Percentiles rank a stretch among this genome's conserved stretches.
Evolutionary conservation across 2,888 invertebrate genomes (phyloP).

Genomic region (Drosophila helvetica): DNA sequence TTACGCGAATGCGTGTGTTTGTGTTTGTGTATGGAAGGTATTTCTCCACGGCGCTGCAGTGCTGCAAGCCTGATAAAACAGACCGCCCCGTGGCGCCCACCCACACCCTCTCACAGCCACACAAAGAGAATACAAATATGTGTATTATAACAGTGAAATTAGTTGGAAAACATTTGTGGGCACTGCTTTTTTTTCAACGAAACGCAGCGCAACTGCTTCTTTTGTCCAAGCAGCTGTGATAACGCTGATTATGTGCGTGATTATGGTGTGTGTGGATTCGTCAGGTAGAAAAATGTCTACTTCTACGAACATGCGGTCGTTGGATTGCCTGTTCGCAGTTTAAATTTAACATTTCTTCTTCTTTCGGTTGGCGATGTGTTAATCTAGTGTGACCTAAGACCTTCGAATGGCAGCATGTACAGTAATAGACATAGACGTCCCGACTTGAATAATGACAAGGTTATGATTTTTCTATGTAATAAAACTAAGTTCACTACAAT

Average conservation of each 20-base stretch:
- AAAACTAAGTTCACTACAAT: not conserved
- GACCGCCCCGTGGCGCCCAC: not conserved
- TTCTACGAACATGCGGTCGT: not conserved
- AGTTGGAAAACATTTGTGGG: conserved; percentile 9
- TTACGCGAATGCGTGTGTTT: not conserved
- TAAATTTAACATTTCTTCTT: not conserved
- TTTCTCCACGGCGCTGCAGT: conserved; percentile 13
- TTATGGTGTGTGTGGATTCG: not conserved
- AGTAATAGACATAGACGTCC: too few species aligned
- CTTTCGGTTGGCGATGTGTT: not conserved
- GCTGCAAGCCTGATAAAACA: conserved; percentile 20
- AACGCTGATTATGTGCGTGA: conserved; percentile 11
- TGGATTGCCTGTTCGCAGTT: not conserved
- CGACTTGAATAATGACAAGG: not conserved
- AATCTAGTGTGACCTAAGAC: not conserved
- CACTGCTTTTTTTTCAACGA: not conserved
- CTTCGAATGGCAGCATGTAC: not conserved
- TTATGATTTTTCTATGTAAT: not conserved
- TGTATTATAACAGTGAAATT: conserved; percentile 6
- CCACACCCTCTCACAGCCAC: not conserved
- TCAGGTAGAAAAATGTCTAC: not conserved
- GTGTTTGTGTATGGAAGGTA: conserved; percentile 5
- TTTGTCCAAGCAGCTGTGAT: conserved; percentile 1
- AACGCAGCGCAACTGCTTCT: not conserved
- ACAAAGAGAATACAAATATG: not conserved